A percentile compares a stretch with the other conserved stretches of the same genome.
phyloP scores from a whole-genome alignment of 2,113 vertebrate species.

The Siphamia tubifer region DNA sequence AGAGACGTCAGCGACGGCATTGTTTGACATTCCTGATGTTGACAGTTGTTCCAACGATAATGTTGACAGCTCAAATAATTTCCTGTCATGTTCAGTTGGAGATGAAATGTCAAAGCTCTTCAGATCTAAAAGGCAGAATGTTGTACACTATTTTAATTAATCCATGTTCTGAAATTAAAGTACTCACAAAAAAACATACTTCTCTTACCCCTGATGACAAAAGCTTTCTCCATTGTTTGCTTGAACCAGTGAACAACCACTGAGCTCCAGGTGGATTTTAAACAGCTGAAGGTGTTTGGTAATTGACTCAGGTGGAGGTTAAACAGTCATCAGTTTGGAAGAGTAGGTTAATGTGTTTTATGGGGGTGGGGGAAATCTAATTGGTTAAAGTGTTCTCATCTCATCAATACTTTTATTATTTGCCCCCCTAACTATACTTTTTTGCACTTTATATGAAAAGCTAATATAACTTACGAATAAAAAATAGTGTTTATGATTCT shows the following conservation, averaged over 20 bases:
- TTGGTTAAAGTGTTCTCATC: background rate
- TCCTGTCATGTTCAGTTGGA: constrained; percentile 69
- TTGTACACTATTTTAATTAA: background rate
- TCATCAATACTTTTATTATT: too few species aligned
- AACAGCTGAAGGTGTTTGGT: constrained; percentile 22
- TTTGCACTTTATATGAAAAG: too few species aligned
- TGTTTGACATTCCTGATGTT: constrained; percentile 16
- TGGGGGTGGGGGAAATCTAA: too few species aligned
- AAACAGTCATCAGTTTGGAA: constrained; percentile 26
- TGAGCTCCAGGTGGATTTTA: constrained; percentile 32
- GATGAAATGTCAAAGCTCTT: constrained; percentile 61
- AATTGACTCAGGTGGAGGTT: constrained; percentile 58
- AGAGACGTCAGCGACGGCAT: constrained; percentile 33
- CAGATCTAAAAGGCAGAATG: constrained; percentile 42
- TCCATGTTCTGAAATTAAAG: background rate
- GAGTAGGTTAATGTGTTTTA: background rate
- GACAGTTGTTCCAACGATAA: constrained; percentile 58
- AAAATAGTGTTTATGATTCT: too few species aligned
- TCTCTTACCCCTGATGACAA: constrained; percentile 40
- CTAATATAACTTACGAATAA: too few species aligned
- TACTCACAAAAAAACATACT: background rate
- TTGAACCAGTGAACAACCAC: too few species aligned
- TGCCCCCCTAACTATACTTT: too few species aligned
- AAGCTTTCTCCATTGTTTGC: constrained; percentile 42
- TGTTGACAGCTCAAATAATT: constrained; percentile 61